Base-by-base conservation (phyloP, 2,888 invertebrate species). In the Ptilodon capucinus region DNA sequence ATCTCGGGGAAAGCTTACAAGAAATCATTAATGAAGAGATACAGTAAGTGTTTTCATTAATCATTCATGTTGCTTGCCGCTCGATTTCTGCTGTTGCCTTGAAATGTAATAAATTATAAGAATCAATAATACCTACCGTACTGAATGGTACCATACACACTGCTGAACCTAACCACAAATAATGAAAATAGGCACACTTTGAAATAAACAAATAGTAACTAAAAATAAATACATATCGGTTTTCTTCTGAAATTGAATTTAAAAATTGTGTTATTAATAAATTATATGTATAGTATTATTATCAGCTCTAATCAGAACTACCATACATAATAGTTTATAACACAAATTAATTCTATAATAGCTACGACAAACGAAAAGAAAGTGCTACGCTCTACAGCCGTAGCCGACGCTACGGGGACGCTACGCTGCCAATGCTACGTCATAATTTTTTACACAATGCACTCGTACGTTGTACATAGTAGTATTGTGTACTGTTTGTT, bases 21-120 rank as follows among this genome's bases (percentile, higher is more conserved):
- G 93, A 97, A 97, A 87, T 96, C 95, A 76, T 94, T 97, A 74
- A 97, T 97, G 94, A 96, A 96, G 91, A 93, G 97, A 94, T 97
- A 97, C 92, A 94, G 97, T 97, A 95, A 97, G 97, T 96, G 50
- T 41, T 42, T 44, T 48, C 19, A 16, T 21, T 44, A n/a, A 28
- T 17, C 34, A 40, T 46, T 46, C 34, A 43, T 40, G 35, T 40
- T 8, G 17, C 21, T 18, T 14, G 25, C 25, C 11, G 25, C 25
- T 28, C 11, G n/a, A 28, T 28, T 28, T 28, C 25, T 28, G 11
- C 25, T n/a, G 28, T 28, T n/a, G 14, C 32, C 14, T 32, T 32
- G 14, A 5, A 32, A 7, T 14, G 32, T 14, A 7, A 14, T 5
- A 32, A 14, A 17, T 43, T 35, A 14, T 5, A 14, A 32, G 14